Base-by-base conservation (phyloP, 2,113 vertebrate species). In the Orcinus orca region DNA sequence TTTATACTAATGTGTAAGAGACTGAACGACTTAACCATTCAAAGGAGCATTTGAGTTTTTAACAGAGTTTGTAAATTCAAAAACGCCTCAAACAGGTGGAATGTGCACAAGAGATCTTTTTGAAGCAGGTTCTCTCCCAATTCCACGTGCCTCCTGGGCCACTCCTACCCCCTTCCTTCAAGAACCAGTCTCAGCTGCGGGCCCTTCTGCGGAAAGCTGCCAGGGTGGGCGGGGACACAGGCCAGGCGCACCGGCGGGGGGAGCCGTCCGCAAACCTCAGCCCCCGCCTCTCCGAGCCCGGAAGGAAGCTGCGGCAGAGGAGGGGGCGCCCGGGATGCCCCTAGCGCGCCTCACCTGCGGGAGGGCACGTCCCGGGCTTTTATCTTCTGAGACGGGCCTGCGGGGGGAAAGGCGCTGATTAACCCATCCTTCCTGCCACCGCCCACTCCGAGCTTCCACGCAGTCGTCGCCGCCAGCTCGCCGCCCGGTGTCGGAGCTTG, bases 331-430 rank as follows among this genome's bases (percentile, higher is more conserved):
- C 0, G 60, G 58, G 81, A 73, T 21, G 74, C 44, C 85, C 53
- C 36, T 9, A 65, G 70, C 8, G 58, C 47, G 82, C 88, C 87
- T 91, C 96, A 97, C 97, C 95, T 97, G 96, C 77, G 8, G 50
- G 82, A 73, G 71, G 50, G 53, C 87, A 4, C 60, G 41, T 6
- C 86, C 85, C 7, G 6, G 44, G 82, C 92, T 92, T 65, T 33
- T 1, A 17, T 29, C 53, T 80, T 65, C n/a, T 10, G 4, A 15
- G 31, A 3, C 17, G 13, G 60, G 89, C 83, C 94, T 50, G 82
- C 47, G 5, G 20, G 13, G 71, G 73, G 73, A 62, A 15, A 41
- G 81, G 91, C 14, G 80, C 62, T 23, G 67, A 41, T 18, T 84
- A 76, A 5, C 88, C 36, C 86, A 38, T 60, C 76, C 71, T 77